Evolutionary conservation across 2,888 invertebrate genomes (phyloP).

Genomic region (Ernsta delagoae): DNA sequence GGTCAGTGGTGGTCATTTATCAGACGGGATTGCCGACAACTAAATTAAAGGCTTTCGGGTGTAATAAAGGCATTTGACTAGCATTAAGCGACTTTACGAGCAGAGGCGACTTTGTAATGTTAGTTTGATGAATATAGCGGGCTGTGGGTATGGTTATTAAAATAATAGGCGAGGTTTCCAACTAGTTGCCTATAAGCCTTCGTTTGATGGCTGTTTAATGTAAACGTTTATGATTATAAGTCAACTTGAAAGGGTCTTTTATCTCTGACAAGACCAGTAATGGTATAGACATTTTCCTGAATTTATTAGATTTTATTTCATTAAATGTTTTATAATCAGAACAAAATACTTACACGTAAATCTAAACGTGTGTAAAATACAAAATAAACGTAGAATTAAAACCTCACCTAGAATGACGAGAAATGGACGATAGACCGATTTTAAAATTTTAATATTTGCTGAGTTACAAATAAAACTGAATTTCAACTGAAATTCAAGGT

Average conservation of each 20-base stretch:
- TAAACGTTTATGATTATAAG: neutral
- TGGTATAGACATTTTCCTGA: neutral
- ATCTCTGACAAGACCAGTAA: neutral
- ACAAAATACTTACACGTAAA: too few relatives aligned
- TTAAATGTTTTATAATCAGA: too few relatives aligned
- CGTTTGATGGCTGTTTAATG: slow-evolving; percentile 4
- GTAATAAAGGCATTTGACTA: slow-evolving; percentile 48
- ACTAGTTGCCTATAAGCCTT: neutral
- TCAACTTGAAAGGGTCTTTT: neutral
- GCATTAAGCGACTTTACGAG: slow-evolving; percentile 35
- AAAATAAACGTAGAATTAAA: too few relatives aligned
- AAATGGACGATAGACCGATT: too few relatives aligned
- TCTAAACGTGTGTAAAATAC: too few relatives aligned
- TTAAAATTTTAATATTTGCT: too few relatives aligned
- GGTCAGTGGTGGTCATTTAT: slow-evolving; percentile 62
- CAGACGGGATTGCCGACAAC: slow-evolving; percentile 51
- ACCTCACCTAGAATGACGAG: too few relatives aligned
- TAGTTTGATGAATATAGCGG: slow-evolving; percentile 28
- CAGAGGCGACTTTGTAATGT: slow-evolving; percentile 30
- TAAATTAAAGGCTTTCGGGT: slow-evolving; percentile 65
- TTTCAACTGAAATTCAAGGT: too few relatives aligned
- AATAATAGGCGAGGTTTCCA: slow-evolving; percentile 25
- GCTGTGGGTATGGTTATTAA: slow-evolving; percentile 26
- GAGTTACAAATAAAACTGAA: too few relatives aligned
- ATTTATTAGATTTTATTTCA: neutral